Conservation (phyloP, 1,140 invertebrate species). For the Drosophila auraria region DNA sequence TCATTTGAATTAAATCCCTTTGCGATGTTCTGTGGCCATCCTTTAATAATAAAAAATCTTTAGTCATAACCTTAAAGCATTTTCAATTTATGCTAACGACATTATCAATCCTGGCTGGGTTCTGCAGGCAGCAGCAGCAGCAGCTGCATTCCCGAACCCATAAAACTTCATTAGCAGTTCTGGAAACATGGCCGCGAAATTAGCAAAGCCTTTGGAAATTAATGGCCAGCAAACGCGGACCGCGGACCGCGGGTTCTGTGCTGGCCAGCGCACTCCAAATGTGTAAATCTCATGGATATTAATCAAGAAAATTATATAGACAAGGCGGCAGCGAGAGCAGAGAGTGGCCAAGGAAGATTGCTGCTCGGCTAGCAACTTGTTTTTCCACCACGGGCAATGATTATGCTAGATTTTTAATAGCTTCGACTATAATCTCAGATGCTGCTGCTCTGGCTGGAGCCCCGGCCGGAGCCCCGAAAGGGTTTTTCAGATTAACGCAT, state of each 20-base stretch:
- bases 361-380: constrained; percentile 36
- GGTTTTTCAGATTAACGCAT: constrained; percentile 65
- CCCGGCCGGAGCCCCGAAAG: constrained; percentile 41
- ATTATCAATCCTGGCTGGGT: constrained; percentile 34
- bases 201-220: constrained; percentile 74
- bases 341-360: constrained; percentile 27
- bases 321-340: constrained; percentile 23
- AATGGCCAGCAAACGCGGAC: constrained; percentile 55
- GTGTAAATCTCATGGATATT: constrained; percentile 80
- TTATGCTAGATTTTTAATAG: constrained; percentile 82
- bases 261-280: constrained; percentile 29
- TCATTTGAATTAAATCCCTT: neutral
- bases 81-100: constrained; percentile 56
- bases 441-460: constrained; percentile 11
- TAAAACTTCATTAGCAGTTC: constrained; percentile 77
- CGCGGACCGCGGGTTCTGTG: constrained; percentile 1
- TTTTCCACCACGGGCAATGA: constrained; percentile 59
- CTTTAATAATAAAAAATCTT: constrained; percentile 6
- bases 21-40: neutral
- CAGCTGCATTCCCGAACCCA: constrained; percentile 67
- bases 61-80: constrained; percentile 37
- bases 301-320: constrained; percentile 82
- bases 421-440: constrained; percentile 75
- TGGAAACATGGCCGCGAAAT: constrained; percentile 48
- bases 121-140: neutral